Conservation (phyloP, 2,888 invertebrate genomes). For the Lamellibrachia columna region DNA sequence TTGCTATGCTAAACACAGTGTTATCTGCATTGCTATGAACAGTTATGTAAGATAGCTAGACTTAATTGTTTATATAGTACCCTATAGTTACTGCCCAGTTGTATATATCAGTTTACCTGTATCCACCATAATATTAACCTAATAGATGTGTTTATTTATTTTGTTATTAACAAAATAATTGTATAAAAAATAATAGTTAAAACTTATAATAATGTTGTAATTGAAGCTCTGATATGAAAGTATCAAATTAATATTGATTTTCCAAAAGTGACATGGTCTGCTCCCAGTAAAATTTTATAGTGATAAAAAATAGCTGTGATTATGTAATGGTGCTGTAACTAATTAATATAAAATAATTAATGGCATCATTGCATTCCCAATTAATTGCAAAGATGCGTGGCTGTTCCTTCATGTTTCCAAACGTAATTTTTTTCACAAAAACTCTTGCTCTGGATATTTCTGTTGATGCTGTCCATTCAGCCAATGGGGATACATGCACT, state of each 20-base stretch:
- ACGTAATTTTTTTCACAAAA: not conserved
- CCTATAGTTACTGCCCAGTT: not conserved
- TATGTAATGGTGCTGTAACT: not conserved
- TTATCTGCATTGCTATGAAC: not conserved
- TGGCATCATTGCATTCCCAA: not conserved
- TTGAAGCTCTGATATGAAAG: not conserved
- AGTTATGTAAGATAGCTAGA: not conserved
- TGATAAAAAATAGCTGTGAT: not conserved
- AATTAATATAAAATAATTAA: not conserved
- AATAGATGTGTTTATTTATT: not conserved
- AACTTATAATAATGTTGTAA: not conserved
- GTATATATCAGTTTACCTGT: not conserved
- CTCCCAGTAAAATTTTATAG: not conserved
- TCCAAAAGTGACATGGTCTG: not conserved
- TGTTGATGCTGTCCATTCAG: not conserved
- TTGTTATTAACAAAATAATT: not conserved
- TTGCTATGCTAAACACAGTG: too few species aligned
- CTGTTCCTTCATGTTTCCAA: too few species aligned
- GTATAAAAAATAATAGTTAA: not conserved
- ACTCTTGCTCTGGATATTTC: not conserved
- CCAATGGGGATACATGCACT: not conserved
- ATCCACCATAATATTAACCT: too few species aligned
- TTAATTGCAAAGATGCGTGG: not conserved
- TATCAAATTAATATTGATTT: not conserved
- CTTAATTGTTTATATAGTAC: not conserved